These are phyloP conservation scores for Scophthalmus maximus DNA, from an alignment of 2,113 vertebrate species.

Conservation along the genomic window DNA sequence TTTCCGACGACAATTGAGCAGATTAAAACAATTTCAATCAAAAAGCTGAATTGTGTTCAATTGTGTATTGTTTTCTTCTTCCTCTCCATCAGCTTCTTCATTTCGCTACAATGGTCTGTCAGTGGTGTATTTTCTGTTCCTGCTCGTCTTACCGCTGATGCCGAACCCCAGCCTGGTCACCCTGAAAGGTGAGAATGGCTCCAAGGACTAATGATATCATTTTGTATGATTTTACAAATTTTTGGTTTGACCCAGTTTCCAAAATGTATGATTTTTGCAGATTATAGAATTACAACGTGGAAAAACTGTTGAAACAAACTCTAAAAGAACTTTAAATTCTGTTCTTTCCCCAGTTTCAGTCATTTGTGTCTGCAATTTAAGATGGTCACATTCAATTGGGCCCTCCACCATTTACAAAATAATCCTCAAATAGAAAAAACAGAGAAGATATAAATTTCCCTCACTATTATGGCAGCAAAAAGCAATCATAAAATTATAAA, in stretches of 20 bases:
- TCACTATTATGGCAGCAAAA: too few relatives aligned
- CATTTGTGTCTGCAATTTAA: neutral
- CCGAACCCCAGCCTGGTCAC: constrained; percentile 68
- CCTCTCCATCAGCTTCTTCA: constrained; percentile 66
- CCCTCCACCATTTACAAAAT: neutral
- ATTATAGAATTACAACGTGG: neutral
- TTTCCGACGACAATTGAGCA: neutral
- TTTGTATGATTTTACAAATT: neutral
- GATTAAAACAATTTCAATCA: neutral
- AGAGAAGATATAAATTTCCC: neutral
- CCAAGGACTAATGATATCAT: neutral
- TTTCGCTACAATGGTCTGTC: constrained; percentile 80
- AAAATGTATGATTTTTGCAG: neutral
- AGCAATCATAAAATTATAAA: too few relatives aligned
- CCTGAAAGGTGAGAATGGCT: constrained; percentile 67
- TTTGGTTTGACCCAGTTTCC: neutral
- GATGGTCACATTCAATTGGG: neutral
- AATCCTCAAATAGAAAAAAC: neutral
- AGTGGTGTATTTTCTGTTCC: constrained; percentile 75
- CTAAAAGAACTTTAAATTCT: too few relatives aligned
- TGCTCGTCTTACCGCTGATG: constrained; percentile 74
- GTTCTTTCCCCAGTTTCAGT: neutral
- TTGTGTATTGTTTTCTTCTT: constrained; percentile 28
- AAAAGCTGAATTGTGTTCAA: neutral
- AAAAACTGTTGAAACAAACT: neutral